Conservation (phyloP, 2,113 vertebrate species). For the Papio anubis region DNA sequence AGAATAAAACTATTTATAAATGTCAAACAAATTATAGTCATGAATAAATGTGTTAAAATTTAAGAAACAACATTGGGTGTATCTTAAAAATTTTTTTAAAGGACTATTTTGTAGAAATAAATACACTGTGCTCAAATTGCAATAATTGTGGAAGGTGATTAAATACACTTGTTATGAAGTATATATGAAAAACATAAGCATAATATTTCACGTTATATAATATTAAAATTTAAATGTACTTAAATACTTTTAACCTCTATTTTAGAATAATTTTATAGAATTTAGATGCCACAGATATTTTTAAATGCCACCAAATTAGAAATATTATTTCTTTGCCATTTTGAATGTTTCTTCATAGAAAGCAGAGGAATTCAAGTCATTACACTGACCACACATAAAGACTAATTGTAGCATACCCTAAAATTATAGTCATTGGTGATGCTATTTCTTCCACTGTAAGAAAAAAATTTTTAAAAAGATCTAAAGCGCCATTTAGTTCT, state of each 20-base stretch:
- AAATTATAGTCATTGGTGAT: background rate
- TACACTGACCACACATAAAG: background rate
- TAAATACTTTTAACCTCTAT: background rate
- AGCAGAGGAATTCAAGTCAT: background rate
- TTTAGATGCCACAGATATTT: background rate
- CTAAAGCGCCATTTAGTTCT: background rate
- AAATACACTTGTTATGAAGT: background rate
- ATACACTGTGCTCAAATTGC: background rate
- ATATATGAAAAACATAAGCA: background rate
- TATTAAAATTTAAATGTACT: background rate
- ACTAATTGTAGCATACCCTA: background rate
- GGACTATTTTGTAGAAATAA: background rate
- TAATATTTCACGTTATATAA: background rate
- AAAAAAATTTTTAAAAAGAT: background rate
- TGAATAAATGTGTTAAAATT: slow-evolving; percentile 6
- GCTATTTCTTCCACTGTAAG: background rate
- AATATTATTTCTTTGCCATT: background rate
- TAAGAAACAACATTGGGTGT: background rate
- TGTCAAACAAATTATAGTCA: background rate
- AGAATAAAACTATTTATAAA: background rate
- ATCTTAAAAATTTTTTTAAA: background rate
- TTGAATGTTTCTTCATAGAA: background rate
- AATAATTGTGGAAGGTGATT: background rate
- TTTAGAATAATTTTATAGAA: background rate
- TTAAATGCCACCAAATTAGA: background rate